phyloP scores from a whole-genome alignment of 2,113 vertebrate species.

The Phyllostomus discolor region DNA sequence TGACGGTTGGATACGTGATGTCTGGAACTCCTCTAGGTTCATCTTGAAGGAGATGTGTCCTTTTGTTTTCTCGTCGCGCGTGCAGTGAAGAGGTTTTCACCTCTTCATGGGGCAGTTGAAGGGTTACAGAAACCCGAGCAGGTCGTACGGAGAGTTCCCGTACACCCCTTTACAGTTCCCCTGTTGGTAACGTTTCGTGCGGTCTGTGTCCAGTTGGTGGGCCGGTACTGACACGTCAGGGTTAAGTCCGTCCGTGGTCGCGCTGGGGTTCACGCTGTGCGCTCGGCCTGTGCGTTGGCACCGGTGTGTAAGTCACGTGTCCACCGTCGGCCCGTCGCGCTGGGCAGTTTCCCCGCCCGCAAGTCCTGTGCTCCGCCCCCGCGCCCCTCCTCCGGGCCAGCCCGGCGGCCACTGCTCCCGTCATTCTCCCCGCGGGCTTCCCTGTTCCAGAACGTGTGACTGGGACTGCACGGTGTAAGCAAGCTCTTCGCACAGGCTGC shows the following conservation, averaged over 20 bases:
- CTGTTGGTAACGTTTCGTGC: neutral
- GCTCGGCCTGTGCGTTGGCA: neutral
- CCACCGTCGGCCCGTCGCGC: neutral
- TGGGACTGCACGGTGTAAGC: fast-evolving
- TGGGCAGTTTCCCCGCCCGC: neutral
- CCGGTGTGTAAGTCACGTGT: neutral
- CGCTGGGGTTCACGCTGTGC: neutral
- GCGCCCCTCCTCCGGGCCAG: fast-evolving
- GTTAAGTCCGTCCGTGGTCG: too few relatives aligned
- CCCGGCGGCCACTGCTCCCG: neutral
- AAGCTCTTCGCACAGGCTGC: neutral
- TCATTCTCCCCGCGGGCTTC: too few relatives aligned
- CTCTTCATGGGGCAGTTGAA: neutral
- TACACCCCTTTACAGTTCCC: too few relatives aligned
- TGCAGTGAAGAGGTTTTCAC: neutral
- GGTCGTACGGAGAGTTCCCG: neutral
- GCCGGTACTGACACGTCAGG: neutral
- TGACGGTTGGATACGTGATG: neutral
- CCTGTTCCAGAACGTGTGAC: neutral
- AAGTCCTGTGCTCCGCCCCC: neutral
- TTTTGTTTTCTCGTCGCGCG: neutral
- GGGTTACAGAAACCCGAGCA: neutral
- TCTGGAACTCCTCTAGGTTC: neutral
- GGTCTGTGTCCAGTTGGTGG: neutral
- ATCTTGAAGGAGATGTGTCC: neutral